Conservation (phyloP, 2,888 invertebrate species). For the Pseudococcus jackbeardsleyi region DNA sequence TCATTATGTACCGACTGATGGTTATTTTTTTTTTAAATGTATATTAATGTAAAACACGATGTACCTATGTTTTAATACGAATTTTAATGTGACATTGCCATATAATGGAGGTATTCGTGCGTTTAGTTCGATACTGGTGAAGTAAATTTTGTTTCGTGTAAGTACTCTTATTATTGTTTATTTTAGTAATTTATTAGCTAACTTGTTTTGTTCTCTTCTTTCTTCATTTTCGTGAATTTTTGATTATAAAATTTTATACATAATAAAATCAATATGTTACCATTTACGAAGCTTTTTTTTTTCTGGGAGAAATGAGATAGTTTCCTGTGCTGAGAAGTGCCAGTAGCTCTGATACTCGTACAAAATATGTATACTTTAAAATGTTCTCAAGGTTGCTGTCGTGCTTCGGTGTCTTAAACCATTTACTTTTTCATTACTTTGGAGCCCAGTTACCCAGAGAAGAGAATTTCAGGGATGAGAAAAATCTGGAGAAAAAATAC, state of each 20-base stretch:
- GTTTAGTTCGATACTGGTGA: neutral
- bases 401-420: too few relatives aligned
- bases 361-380: too few relatives aligned
- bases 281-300: neutral
- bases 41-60: conserved; percentile 48
- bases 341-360: too few relatives aligned
- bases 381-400: too few relatives aligned
- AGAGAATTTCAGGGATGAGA: too few relatives aligned
- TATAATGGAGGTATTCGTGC: conserved; percentile 30
- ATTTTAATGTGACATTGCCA: conserved; percentile 38
- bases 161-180: neutral
- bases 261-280: conserved; percentile 52
- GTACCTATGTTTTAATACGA: conserved; percentile 44
- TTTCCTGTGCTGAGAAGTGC: too few relatives aligned
- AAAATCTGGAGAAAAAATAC: too few relatives aligned
- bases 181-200: conserved; percentile 21
- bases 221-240: conserved; percentile 41
- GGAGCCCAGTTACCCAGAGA: too few relatives aligned
- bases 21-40: neutral
- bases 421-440: too few relatives aligned
- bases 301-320: too few relatives aligned
- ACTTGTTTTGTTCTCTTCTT: conserved; percentile 15
- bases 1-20: conserved; percentile 23
- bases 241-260: conserved; percentile 42
- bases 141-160: conserved; percentile 40